Conservation (phyloP, 2,797 vertebrate genomes). For the Brachymystax lenok region DNA sequence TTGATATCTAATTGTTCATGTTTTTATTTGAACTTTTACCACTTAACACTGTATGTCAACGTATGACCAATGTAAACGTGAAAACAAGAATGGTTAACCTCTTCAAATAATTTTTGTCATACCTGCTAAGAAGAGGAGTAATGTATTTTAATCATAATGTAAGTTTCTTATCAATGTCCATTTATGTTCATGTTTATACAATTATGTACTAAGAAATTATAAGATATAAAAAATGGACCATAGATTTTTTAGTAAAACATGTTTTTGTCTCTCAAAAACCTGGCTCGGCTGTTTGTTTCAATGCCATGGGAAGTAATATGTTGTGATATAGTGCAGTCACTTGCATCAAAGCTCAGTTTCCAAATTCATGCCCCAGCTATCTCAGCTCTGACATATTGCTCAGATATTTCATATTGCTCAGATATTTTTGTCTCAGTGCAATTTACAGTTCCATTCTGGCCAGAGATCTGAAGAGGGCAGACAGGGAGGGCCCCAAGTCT, state of each 20-base stretch:
- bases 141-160: slow-evolving; percentile 78
- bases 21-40: slow-evolving; percentile 75
- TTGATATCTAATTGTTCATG: slow-evolving; percentile 70
- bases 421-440: too few species aligned
- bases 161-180: slow-evolving; percentile 80
- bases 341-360: slow-evolving; percentile 7
- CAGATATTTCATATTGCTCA: neutral
- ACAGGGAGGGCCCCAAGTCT: neutral
- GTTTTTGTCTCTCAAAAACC: slow-evolving; percentile 48
- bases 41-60: slow-evolving; percentile 80
- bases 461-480: slow-evolving; percentile 17
- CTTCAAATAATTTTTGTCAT: slow-evolving; percentile 74
- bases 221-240: slow-evolving; percentile 77
- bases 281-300: slow-evolving; percentile 32
- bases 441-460: slow-evolving; percentile 31
- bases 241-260: slow-evolving; percentile 82
- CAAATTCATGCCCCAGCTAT: slow-evolving; percentile 4
- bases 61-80: slow-evolving; percentile 74
- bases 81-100: slow-evolving; percentile 77
- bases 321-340: slow-evolving; percentile 10
- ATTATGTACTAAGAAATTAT: slow-evolving; percentile 86
- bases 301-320: slow-evolving; percentile 6
- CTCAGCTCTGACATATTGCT: slow-evolving; percentile 9
- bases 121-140: slow-evolving; percentile 73
- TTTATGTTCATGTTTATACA: slow-evolving; percentile 83